phyloP scores from a whole-genome alignment of 2,797 vertebrate genomes.

The Sebastes cheni region DNA sequence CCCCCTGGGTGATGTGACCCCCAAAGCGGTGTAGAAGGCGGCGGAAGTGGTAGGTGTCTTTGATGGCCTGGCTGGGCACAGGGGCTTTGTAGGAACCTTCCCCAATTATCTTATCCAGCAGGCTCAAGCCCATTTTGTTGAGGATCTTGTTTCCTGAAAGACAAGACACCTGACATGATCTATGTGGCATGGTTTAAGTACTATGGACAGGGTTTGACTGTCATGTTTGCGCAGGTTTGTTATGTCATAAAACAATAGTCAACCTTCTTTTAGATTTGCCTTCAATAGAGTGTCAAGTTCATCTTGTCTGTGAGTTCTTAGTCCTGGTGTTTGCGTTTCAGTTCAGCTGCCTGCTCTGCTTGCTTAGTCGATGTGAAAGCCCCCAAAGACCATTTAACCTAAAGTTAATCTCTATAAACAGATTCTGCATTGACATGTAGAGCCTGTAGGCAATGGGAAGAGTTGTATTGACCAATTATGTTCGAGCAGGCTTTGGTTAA shows the following conservation, averaged over 20 bases:
- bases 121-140: constrained; percentile 83
- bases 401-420: too few species aligned
- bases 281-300: not conserved
- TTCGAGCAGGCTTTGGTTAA: too few species aligned
- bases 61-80: not conserved
- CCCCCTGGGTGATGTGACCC: constrained; percentile 43
- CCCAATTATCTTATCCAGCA: constrained; percentile 52
- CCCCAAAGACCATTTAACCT: too few species aligned
- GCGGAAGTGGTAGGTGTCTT: constrained; percentile 78
- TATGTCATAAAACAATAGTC: not conserved
- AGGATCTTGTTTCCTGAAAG: constrained; percentile 82
- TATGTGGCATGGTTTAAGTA: not conserved
- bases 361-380: too few species aligned
- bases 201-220: not conserved
- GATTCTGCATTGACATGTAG: too few species aligned
- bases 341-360: too few species aligned
- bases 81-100: constrained; percentile 50
- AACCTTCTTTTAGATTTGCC: not conserved
- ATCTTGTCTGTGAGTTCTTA: too few species aligned
- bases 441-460: too few species aligned
- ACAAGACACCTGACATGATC: not conserved
- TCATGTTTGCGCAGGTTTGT: not conserved
- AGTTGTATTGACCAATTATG: too few species aligned
- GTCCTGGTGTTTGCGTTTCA: too few species aligned
- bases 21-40: constrained; percentile 73